phyloP scores from a whole-genome alignment of 1,140 invertebrate species.

The Hestina assimilis region DNA sequence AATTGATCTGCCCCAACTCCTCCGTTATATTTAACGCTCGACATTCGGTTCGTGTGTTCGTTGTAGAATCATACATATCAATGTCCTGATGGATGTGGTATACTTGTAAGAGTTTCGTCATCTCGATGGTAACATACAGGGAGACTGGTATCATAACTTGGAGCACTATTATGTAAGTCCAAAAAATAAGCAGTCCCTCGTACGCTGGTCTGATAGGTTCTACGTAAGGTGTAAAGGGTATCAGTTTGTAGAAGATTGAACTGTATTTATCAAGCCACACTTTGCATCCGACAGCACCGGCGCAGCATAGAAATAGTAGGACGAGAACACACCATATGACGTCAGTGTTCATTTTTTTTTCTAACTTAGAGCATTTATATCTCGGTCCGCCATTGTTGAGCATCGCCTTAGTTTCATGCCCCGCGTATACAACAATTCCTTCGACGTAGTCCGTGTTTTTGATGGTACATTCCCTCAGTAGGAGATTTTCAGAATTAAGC shows the following conservation, averaged over 20 bases:
- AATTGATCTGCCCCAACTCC: constrained; percentile 97
- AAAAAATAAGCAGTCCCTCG: constrained; percentile 94
- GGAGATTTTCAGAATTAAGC: constrained; percentile 94
- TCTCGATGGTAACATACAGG: constrained; percentile 97
- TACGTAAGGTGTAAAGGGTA: constrained; percentile 82
- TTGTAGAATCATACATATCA: constrained; percentile 90
- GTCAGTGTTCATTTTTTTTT: constrained; percentile 96
- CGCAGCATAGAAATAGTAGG: constrained; percentile 92
- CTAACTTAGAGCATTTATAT: constrained; percentile 95
- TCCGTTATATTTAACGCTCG: constrained; percentile 98
- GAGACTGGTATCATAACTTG: constrained; percentile 99
- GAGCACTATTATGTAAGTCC: constrained; percentile 96
- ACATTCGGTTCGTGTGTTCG: constrained; percentile 94
- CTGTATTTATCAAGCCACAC: constrained; percentile 84
- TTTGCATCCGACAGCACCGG: constrained; percentile 93
- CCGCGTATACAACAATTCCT: constrained; percentile 98
- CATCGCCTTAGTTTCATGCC: constrained; percentile 99
- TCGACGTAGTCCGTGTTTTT: constrained; percentile 95
- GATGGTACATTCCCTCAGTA: constrained; percentile 95
- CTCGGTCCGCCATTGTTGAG: constrained; percentile 97
- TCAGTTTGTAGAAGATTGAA: constrained; percentile 43
- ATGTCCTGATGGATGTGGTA: constrained; percentile 96
- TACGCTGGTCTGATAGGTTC: constrained; percentile 82
- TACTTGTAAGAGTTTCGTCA: constrained; percentile 97
- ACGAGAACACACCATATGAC: constrained; percentile 98